phyloP scores from a whole-genome alignment of 1,140 invertebrate genomes.

The Ganaspis sp. region DNA sequence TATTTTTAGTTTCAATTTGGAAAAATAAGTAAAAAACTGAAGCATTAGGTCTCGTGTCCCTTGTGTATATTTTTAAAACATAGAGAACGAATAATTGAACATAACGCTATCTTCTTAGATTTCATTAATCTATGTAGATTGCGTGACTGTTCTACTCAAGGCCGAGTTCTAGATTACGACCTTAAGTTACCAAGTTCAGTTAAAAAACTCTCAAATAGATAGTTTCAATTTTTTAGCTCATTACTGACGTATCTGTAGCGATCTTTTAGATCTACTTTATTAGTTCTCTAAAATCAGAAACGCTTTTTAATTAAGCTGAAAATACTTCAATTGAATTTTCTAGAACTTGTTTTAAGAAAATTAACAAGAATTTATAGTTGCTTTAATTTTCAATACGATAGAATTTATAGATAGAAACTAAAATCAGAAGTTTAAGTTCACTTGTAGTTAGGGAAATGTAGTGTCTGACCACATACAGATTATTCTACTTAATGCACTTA shows the following conservation, averaged over 20 bases:
- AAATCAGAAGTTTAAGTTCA: too few species aligned
- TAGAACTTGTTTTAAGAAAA: neutral
- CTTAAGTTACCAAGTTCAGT: neutral
- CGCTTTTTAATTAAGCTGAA: neutral
- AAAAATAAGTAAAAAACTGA: neutral
- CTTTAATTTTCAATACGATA: too few species aligned
- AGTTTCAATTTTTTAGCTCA: neutral
- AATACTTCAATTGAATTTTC: neutral
- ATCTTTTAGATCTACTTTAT: neutral
- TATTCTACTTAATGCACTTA: too few species aligned
- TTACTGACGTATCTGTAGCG: neutral
- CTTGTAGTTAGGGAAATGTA: too few species aligned
- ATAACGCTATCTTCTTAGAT: neutral
- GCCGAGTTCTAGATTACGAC: constrained; percentile 8
- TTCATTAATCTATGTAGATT: constrained; percentile 16
- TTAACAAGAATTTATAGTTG: too few species aligned
- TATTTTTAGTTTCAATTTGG: too few species aligned
- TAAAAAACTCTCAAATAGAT: neutral
- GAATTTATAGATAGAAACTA: too few species aligned
- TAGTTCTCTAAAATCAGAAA: neutral
- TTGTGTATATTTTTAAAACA: constrained; percentile 3
- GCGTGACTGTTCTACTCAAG: constrained; percentile 19
- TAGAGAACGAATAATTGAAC: neutral
- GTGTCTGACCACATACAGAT: too few species aligned
- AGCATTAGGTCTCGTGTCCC: neutral